Evolutionary conservation across 2,888 invertebrate species (phyloP).

Genomic region (Mythimna loreyi): DNA sequence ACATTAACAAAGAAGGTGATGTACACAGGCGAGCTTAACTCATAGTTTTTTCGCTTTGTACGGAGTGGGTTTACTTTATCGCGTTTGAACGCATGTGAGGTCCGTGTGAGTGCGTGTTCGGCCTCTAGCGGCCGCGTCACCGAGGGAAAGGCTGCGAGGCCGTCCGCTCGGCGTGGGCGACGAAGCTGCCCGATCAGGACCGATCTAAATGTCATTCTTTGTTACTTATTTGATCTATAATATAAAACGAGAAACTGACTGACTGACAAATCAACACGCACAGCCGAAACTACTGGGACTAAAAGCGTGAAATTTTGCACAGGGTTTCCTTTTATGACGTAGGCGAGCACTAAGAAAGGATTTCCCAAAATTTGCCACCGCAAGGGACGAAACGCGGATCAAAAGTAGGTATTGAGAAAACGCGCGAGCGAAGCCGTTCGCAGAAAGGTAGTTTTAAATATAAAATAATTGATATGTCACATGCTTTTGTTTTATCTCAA

Average conservation of each 20-base stretch:
- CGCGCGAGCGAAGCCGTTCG: too few species aligned
- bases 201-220: slow-evolving; percentile 66
- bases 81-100: slow-evolving; percentile 19
- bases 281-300: too few species aligned
- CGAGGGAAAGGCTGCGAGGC: slow-evolving; percentile 78
- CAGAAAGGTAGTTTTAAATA: slow-evolving; percentile 26
- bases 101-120: slow-evolving; percentile 56
- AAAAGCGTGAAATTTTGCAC: too few species aligned
- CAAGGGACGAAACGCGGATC: too few species aligned
- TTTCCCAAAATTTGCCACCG: too few species aligned
- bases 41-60: neutral
- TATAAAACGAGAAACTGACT: too few species aligned
- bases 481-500: slow-evolving; percentile 18
- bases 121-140: slow-evolving; percentile 63
- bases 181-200: slow-evolving; percentile 58
- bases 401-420: too few species aligned
- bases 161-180: slow-evolving; percentile 66
- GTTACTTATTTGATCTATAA: slow-evolving; percentile 17
- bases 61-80: slow-evolving; percentile 17
- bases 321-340: too few species aligned
- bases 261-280: too few species aligned
- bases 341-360: too few species aligned
- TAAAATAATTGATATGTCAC: slow-evolving; percentile 10
- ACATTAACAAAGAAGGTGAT: too few species aligned
- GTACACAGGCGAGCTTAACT: too few species aligned